These are phyloP conservation scores for Eurystomus gularis DNA, from an alignment of 2,113 vertebrate genomes.

Conservation along the genomic window DNA sequence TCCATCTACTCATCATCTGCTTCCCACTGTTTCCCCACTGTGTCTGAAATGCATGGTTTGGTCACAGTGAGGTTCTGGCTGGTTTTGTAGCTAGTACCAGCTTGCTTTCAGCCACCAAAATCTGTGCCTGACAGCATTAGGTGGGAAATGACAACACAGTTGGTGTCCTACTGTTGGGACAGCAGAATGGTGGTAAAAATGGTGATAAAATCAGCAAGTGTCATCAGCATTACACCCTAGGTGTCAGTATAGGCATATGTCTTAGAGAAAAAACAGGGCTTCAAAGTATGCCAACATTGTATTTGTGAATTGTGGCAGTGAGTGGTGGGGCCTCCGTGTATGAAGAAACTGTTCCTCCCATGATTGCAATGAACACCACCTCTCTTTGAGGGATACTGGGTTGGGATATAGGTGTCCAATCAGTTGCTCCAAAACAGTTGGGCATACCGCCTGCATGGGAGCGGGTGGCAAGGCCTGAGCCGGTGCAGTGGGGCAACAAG, in stretches of 20 bases:
- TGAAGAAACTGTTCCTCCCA: not conserved
- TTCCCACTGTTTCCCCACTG: not conserved
- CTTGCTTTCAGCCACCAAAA: not conserved
- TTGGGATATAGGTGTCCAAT: not conserved
- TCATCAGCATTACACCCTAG: conserved; percentile 15
- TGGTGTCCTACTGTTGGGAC: not conserved
- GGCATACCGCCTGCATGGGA: not conserved
- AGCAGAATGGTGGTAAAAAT: not conserved
- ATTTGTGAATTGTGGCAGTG: not conserved
- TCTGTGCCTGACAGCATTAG: not conserved
- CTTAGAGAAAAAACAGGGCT: not conserved
- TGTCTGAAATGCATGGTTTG: not conserved
- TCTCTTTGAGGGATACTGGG: not conserved
- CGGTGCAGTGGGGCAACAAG: fast-evolving
- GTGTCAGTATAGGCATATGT: conserved; percentile 23
- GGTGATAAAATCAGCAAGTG: not conserved
- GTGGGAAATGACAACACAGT: not conserved
- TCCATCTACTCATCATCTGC: not conserved
- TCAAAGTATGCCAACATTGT: fast-evolving
- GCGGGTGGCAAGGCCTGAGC: not conserved
- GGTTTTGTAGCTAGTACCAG: not conserved
- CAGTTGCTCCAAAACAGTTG: not conserved
- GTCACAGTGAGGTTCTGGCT: not conserved
- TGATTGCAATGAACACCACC: not conserved
- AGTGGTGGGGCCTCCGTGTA: not conserved